Base-by-base conservation (phyloP, 1,140 invertebrate genomes). In the Manduca sexta region DNA sequence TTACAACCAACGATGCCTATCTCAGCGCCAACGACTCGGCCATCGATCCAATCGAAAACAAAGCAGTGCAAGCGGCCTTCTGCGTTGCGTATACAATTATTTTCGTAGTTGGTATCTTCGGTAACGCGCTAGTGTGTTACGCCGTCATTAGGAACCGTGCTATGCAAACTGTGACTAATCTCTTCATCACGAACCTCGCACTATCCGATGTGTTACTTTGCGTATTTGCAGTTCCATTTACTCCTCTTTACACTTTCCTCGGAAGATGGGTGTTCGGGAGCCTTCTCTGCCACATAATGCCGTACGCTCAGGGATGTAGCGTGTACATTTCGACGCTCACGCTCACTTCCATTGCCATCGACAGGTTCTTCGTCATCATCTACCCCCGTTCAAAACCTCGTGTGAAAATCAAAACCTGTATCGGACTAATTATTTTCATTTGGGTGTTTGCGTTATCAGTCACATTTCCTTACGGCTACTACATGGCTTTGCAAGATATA, bases 111-210 rank as follows among this genome's bases (percentile, higher is more conserved):
- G 97, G 97, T 2, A 87, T 98, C 0, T 95, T 94, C 64, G 98
- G 98, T 1, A 99, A 99, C 79, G 92, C 93, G 0, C 84, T 99
- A 2, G 97, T 99, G 21, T 95, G 94, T 68, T 97, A 94, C 80
- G 96, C 98, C 1, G 97, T 99, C 0, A 89, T 93, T 1, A 89
- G 94, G 7, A 98, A 98, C 77, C 92, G 92, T 38, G 91, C 94
- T 31, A 99, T 99, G 97, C 97, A 98, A 75, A 98, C 97, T 0
- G 98, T 99, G 0, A 99, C 98, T 11, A 99, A 99, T 82, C 91
- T 97, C 34, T 99, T 99, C 84, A 99, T 99, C 60, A 95, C 95
- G 14, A 99, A 99, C 79, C 84, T 99, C 46, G 98, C 97, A 0
- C 86, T 99, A 8, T 97, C 96, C 11, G 98, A 99, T 75, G 95